phyloP scores from a whole-genome alignment of 2,113 vertebrate genomes.

The Manacus vitellinus region DNA sequence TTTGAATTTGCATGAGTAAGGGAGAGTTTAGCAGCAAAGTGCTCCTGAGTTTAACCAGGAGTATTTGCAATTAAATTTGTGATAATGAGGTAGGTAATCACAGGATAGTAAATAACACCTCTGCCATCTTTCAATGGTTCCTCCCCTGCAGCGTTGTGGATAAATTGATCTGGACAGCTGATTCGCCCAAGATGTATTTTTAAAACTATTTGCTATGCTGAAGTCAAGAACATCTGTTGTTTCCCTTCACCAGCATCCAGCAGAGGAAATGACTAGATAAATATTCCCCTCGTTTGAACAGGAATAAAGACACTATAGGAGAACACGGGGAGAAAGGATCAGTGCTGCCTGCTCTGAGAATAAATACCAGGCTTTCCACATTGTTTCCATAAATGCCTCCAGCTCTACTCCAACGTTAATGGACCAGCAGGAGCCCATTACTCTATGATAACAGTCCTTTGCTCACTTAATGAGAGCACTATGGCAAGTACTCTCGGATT shows the following conservation, averaged over 20 bases:
- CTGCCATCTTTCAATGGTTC: neutral
- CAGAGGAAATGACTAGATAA: neutral
- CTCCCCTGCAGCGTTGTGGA: neutral
- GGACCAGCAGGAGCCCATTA: constrained; percentile 59
- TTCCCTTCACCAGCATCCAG: neutral
- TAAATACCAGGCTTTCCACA: constrained; percentile 47
- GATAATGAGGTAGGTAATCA: neutral
- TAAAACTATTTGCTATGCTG: neutral
- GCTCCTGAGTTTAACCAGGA: neutral
- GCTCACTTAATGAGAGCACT: constrained; percentile 49
- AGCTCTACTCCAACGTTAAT: constrained; percentile 39
- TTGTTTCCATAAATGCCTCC: constrained; percentile 52
- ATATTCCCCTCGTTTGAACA: neutral
- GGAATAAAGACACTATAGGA: neutral
- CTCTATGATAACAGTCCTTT: constrained; percentile 56
- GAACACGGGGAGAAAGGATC: constrained; percentile 3
- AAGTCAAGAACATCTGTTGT: constrained; percentile 13
- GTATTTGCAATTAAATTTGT: neutral
- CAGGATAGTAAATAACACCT: neutral
- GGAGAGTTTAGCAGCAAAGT: neutral
- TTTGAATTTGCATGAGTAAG: neutral
- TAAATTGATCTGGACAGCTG: neutral
- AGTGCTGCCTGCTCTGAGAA: neutral
- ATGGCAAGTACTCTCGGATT: constrained; percentile 16
- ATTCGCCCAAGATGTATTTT: neutral